These are phyloP conservation scores for Neotoma lepida DNA, from an alignment of 2,113 vertebrate species.

Conservation along the genomic window DNA sequence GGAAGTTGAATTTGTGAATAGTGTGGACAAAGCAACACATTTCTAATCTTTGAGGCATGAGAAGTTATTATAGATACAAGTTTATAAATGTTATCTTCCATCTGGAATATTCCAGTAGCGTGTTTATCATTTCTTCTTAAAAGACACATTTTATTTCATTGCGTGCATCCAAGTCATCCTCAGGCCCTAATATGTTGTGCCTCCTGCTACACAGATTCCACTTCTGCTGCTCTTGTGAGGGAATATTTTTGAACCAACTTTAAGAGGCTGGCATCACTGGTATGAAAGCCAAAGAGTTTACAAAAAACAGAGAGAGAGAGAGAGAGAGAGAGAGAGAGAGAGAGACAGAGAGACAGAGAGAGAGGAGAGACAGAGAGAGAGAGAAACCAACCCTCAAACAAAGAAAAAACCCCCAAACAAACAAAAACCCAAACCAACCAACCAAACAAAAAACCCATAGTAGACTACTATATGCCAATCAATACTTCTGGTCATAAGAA, in stretches of 20 bases:
- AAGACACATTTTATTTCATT: neutral
- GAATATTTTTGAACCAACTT: neutral
- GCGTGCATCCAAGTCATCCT: neutral
- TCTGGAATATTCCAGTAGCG: neutral
- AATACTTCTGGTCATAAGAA: neutral
- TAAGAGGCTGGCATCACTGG: neutral
- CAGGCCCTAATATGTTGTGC: neutral
- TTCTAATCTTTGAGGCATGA: conserved; percentile 3
- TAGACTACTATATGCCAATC: neutral
- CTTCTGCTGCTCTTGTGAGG: neutral
- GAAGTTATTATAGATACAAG: neutral
- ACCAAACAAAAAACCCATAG: neutral
- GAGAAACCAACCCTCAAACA: neutral
- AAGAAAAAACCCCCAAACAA: neutral
- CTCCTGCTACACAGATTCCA: neutral
- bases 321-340: no score
- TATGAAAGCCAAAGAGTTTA: neutral
- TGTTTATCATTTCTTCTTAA: conserved; percentile 4
- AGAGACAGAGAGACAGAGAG: no score
- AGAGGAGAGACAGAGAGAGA: no score
- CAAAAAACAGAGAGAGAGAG: neutral
- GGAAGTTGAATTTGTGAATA: conserved; percentile 38
- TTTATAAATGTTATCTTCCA: neutral
- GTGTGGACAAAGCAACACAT: neutral
- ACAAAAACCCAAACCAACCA: no score